Evolutionary conservation across 2,888 invertebrate genomes (phyloP).

Genomic region (Chaitophorus viminalis): DNA sequence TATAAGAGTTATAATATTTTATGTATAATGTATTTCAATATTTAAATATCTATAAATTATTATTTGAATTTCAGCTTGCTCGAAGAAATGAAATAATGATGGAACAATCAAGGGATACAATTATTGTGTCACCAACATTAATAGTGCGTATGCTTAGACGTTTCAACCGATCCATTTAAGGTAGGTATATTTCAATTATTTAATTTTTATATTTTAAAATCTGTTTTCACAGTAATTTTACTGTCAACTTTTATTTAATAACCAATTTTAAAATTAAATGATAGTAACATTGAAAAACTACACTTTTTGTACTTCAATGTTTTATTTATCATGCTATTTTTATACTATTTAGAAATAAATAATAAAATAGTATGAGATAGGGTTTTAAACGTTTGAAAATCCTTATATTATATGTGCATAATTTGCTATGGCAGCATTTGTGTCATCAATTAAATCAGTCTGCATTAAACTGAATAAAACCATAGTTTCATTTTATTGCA

Average conservation of each 20-base stretch:
- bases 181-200: conserved; percentile 63
- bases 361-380: too few relatives aligned
- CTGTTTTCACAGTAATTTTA: too few relatives aligned
- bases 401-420: too few relatives aligned
- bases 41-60: not conserved
- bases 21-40: conserved; percentile 1
- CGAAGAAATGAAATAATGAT: conserved; percentile 83
- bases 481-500: too few relatives aligned
- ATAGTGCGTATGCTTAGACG: conserved; percentile 82
- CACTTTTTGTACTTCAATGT: not conserved
- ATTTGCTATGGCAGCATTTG: not conserved
- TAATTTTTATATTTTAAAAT: not conserved
- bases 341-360: too few relatives aligned
- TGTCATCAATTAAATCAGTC: not conserved
- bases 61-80: conserved; percentile 72
- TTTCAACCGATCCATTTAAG: conserved; percentile 74
- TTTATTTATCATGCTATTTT: not conserved
- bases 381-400: too few relatives aligned
- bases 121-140: conserved; percentile 87
- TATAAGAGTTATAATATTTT: too few relatives aligned
- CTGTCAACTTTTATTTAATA: not conserved
- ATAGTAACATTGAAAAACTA: not conserved
- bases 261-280: not conserved
- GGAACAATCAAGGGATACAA: conserved; percentile 86
- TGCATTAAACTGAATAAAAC: too few relatives aligned